These are phyloP conservation scores for Delia radicum DNA, from an alignment of 1,140 invertebrate species.

Conservation along the genomic window DNA sequence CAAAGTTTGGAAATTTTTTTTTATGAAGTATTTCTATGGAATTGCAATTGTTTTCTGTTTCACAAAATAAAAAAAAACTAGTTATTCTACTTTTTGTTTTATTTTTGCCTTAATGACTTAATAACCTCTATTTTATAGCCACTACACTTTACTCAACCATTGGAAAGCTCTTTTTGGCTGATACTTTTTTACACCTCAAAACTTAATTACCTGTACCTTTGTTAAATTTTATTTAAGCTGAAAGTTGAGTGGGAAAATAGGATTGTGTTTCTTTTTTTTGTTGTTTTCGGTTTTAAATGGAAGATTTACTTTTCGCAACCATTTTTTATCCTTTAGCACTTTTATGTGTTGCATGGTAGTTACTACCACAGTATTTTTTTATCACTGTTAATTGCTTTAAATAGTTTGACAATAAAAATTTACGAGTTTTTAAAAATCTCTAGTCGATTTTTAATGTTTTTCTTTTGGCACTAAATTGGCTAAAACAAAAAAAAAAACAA, in stretches of 20 bases:
- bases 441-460: neutral
- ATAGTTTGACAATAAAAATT: constrained; percentile 24
- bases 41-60: neutral
- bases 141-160: neutral
- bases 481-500: neutral
- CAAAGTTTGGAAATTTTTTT: too few relatives aligned
- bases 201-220: neutral
- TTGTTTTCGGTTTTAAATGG: neutral
- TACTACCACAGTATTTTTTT: neutral
- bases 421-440: constrained; percentile 10
- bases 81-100: too few relatives aligned
- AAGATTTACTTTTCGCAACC: neutral
- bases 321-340: neutral
- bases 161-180: neutral
- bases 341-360: neutral
- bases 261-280: neutral
- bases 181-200: neutral
- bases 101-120: constrained; percentile 2
- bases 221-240: neutral
- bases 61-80: neutral
- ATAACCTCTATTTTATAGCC: neutral
- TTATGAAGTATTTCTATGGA: too few relatives aligned
- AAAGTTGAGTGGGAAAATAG: neutral
- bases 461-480: neutral
- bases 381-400: constrained; percentile 22